phyloP scores from a whole-genome alignment of 2,797 vertebrate genomes.

The Serranus cabrilla region DNA sequence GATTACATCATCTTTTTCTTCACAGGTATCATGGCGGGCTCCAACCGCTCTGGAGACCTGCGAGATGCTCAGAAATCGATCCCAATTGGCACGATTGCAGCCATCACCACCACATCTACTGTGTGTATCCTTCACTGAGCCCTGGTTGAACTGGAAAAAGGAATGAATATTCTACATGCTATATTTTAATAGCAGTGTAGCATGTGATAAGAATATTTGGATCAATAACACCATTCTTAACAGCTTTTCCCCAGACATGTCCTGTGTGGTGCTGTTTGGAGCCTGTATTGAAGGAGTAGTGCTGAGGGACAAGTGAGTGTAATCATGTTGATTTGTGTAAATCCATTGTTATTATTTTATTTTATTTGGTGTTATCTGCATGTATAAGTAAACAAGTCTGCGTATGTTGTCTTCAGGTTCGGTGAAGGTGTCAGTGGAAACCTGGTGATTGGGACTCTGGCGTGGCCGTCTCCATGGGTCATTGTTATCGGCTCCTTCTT shows the following conservation, averaged over 20 bases:
- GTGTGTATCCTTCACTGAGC: constrained; percentile 94
- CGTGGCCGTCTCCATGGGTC: constrained; percentile 97
- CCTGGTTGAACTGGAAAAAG: not conserved
- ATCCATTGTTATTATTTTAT: not conserved
- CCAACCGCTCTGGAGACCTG: constrained; percentile 96
- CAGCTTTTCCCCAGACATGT: constrained; percentile 86
- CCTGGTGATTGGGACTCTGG: constrained; percentile 96
- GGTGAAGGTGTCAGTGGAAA: constrained; percentile 96
- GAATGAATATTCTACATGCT: too few species aligned
- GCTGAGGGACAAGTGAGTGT: constrained; percentile 94
- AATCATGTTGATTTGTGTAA: not conserved
- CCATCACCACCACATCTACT: constrained; percentile 95
- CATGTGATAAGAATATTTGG: not conserved
- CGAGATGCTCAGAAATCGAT: constrained; percentile 98
- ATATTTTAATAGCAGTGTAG: not conserved
- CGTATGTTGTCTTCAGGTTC: constrained; percentile 84
- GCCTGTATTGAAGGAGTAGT: constrained; percentile 97
- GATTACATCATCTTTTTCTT: constrained; percentile 13
- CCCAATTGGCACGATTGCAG: constrained; percentile 95
- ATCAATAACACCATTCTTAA: constrained; percentile 63
- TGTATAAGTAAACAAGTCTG: not conserved
- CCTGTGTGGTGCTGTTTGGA: constrained; percentile 92
- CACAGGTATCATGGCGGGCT: constrained; percentile 98
- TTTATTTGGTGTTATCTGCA: too few species aligned
- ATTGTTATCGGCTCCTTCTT: constrained; percentile 99